Evolutionary conservation across 2,797 vertebrate species (phyloP).

Genomic region (Capromys pilorides): DNA sequence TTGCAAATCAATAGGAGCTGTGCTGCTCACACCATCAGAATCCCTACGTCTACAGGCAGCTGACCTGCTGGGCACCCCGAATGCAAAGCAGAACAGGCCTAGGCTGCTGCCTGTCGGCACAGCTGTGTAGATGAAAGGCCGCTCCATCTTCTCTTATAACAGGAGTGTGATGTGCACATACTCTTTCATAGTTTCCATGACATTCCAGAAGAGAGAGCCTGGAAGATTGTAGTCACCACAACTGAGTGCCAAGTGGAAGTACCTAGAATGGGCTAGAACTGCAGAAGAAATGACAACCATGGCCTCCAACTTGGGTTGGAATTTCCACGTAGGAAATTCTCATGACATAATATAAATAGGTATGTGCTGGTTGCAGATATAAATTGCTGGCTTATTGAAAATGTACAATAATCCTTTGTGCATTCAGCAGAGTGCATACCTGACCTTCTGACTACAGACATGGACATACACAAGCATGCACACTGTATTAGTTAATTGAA

Average conservation of each 20-base stretch:
- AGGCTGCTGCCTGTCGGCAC: neutral
- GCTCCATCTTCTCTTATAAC: neutral
- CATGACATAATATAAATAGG: neutral
- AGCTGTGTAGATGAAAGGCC: neutral
- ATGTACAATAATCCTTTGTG: neutral
- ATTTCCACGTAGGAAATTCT: neutral
- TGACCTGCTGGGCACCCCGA: neutral
- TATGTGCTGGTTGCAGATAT: neutral
- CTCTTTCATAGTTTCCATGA: conserved; percentile 4
- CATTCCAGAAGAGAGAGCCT: neutral
- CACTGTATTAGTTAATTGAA: neutral
- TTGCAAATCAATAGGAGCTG: neutral
- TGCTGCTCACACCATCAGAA: neutral
- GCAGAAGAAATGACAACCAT: neutral
- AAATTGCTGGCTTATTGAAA: neutral
- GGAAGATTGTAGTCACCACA: neutral
- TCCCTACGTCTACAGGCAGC: neutral
- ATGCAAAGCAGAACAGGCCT: neutral
- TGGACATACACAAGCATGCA: neutral
- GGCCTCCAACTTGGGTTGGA: neutral
- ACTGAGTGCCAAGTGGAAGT: neutral
- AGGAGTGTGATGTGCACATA: neutral
- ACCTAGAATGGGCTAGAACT: neutral
- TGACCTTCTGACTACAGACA: neutral
- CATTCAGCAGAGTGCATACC: neutral